phyloP scores from a whole-genome alignment of 2,888 invertebrate species.

The Malacosoma neustria region DNA sequence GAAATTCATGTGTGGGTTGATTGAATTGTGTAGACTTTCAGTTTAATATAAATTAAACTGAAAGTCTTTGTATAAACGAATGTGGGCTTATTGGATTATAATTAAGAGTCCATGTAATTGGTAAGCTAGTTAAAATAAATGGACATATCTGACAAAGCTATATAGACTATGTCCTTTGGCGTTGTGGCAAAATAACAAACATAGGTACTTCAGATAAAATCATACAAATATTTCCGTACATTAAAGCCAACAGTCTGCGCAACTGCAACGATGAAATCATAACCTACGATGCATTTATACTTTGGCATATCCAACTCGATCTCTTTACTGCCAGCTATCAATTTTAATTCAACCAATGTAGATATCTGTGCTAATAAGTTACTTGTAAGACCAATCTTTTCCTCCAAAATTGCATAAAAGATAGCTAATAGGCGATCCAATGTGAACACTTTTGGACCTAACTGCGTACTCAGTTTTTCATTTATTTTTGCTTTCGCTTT shows the following conservation, averaged over 20 bases:
- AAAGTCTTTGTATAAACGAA: too few species aligned
- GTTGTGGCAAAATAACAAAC: too few species aligned
- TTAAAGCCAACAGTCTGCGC: conserved; percentile 85
- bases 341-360: conserved; percentile 87
- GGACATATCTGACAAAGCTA: too few species aligned
- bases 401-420: conserved; percentile 91
- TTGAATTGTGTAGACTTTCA: too few species aligned
- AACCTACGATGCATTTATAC: conserved; percentile 89
- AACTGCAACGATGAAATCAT: conserved; percentile 86
- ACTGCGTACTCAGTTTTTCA: conserved; percentile 77
- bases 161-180: too few species aligned
- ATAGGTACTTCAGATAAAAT: conserved; percentile 78
- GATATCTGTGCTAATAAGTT: conserved; percentile 91
- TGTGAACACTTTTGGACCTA: conserved; percentile 89
- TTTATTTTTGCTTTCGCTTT: conserved; percentile 74
- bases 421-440: conserved; percentile 89
- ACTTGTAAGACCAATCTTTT: conserved; percentile 88
- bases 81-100: too few species aligned
- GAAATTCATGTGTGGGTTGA: too few species aligned
- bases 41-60: too few species aligned
- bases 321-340: conserved; percentile 83
- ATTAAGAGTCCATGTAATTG: too few species aligned
- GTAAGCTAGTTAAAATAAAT: too few species aligned
- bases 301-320: conserved; percentile 86
- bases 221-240: conserved; percentile 83